A percentile compares a stretch with the other conserved stretches of the same genome.
phyloP scores from a whole-genome alignment of 2,888 invertebrate species.

The Lottia gigantea region DNA sequence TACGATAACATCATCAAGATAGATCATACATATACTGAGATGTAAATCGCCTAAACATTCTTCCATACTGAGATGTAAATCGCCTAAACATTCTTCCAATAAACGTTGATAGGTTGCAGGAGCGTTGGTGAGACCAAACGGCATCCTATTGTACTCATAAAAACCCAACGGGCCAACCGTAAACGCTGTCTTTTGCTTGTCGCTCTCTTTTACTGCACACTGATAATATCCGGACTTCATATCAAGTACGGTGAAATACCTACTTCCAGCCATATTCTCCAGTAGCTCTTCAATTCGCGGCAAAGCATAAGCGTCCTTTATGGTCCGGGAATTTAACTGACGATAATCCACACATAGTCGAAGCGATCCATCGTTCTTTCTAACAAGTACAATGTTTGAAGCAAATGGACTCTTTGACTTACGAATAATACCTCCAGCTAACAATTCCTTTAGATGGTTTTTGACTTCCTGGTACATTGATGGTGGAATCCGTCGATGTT shows the following conservation, averaged over 20 bases:
- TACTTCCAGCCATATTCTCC: constrained; percentile 25
- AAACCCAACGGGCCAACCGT: constrained; percentile 32
- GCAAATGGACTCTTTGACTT: constrained; percentile 29
- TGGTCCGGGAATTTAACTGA: constrained; percentile 28
- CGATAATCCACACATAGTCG: constrained; percentile 33
- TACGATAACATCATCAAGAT: constrained; percentile 38
- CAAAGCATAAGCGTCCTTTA: constrained; percentile 34
- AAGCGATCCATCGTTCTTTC: constrained; percentile 30
- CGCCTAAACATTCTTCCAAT: constrained; percentile 30
- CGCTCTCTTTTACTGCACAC: constrained; percentile 30
- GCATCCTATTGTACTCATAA: constrained; percentile 30
- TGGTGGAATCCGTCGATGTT: constrained; percentile 30
- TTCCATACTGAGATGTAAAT: constrained; percentile 31
- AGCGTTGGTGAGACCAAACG: constrained; percentile 30
- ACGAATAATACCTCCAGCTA: constrained; percentile 32
- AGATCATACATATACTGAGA: constrained; percentile 29
- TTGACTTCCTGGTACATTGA: constrained; percentile 35
- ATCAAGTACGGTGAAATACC: constrained; percentile 26
- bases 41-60: constrained; percentile 25
- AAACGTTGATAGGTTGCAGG: constrained; percentile 32
- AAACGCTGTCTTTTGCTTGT: constrained; percentile 32
- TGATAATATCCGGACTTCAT: constrained; percentile 29
- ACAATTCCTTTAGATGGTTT: constrained; percentile 32
- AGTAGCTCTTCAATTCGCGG: constrained; percentile 37
- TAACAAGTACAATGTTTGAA: constrained; percentile 29